Base-by-base conservation (phyloP, 2,888 invertebrate genomes). In the Drosophila meridionalis region DNA sequence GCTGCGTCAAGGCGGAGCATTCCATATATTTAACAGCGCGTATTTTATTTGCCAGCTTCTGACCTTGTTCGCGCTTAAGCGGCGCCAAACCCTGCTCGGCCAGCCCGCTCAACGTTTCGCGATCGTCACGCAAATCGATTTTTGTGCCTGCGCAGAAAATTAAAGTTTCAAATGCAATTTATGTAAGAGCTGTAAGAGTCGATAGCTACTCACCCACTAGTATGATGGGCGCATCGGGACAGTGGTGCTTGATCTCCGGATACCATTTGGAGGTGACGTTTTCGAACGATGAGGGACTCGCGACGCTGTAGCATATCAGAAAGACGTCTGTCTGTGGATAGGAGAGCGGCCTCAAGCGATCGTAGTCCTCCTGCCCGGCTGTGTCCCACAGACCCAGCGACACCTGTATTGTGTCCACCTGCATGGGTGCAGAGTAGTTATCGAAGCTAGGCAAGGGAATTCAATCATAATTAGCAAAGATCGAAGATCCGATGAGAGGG, bases 251-350 rank as follows among this genome's bases (percentile, higher is more conserved):
- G 90, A 99, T 99, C 95, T 99, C 99, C 82, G 99, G 99, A 94
- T 98, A 98, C 99, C 99, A 99, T 94, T 99, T 99, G 83, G 98
- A 98, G 92, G 98, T 98, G 78, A 99, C 99, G 95, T 99, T 99
- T 95, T 99, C 99, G 94, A 99, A 99, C 58, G 99, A 99, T 61
- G 99, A 99, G 78, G 99, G 99, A 93, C 99, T 98, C 92, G 99
- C 99, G 84, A 99, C 98, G 94, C 99, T 99, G 95, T 99, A 99
- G 95, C 99, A 99, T 94, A 99, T 98, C 91, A 99, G 96, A 94
- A 99, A 99, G 80, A 99, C 99, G 94, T 99, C 99, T 81, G 99
- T 99, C 95, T 99, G 99, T 92, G 99, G 99, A 94, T 99, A 99
- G 86, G 98, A 98, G 78, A 99, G 95, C 48, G 99, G 99, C 89